Evolutionary conservation across 2,888 invertebrate genomes (phyloP), one percentile per base, ranked within the genome.

Genomic region (Mycalesis mineus): DNA sequence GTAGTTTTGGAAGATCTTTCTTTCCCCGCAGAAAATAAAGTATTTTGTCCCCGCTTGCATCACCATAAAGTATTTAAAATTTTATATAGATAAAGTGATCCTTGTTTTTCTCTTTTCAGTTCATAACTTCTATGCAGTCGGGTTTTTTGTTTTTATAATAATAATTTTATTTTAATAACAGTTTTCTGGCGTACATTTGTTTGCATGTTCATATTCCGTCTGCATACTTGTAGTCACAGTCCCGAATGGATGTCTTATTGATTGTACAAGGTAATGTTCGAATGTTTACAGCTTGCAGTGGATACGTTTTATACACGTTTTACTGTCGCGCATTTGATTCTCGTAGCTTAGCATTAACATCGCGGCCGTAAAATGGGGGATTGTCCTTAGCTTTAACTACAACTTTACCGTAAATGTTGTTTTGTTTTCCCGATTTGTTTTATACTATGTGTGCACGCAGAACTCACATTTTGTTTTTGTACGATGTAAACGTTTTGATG

Each of bases 241-340:
- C 11, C 14, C 13, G 40, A 58, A 51, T 15, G 47, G 13, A 37
- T 31, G 17, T 47, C 54, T 40, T 57, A 61, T 61, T 57, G 60
- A 57, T 61, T 57, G 54, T 42, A 39, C 44, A 58, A 54, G 37
- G 44, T 40, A 31, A 51, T 51, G 53, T 60, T 54, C 45, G 57
- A 57, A 60, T 57, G 54, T 60, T 55, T 57, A 57, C 47, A 45
- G 42, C 57, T 55, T 61, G 57, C 57, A 55, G 50, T 51, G 55
- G 56, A 57, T 61, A 55, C 42, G 42, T 51, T 40, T 51, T 40
- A 51, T 40, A 51, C 29, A 31, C 29, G 29, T 52, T 52, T 61
- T 57, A 61, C 45, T 33, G 50, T 48, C 54, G 52, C 54, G 58
- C 49, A 50, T 54, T 55, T 50, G 60, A 57, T 51, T 57, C 54